Percentiles rank a stretch among this genome's conserved stretches.
phyloP scores from a whole-genome alignment of 2,888 invertebrate genomes.

The Agapetus fuscipes region DNA sequence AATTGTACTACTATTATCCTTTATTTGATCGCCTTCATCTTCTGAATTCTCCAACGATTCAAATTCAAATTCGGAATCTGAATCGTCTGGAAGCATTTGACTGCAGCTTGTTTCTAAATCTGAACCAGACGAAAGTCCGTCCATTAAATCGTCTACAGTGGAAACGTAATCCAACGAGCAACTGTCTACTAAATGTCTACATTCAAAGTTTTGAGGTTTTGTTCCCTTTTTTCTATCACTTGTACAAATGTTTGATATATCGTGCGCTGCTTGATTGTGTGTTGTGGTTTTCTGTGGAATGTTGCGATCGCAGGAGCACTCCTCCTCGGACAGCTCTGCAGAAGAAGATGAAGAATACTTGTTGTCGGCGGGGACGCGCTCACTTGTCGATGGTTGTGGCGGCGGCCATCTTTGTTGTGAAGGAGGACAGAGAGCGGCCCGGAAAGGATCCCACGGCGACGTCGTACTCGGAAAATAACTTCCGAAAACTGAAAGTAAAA shows the following conservation, averaged over 20 bases:
- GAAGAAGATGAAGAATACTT: constrained; percentile 22
- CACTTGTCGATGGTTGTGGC: constrained; percentile 29
- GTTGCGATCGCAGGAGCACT: constrained; percentile 17
- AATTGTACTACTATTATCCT: no score
- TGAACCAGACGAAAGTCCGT: no score
- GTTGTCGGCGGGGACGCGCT: constrained; percentile 36
- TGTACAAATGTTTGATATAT: not conserved
- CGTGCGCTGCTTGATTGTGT: no score
- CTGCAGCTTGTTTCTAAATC: no score
- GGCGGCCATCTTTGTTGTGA: constrained; percentile 66
- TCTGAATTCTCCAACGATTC: no score
- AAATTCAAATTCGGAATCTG: no score
- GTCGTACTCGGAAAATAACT: constrained; percentile 76
- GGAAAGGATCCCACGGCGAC: constrained; percentile 65
- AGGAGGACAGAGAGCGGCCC: constrained; percentile 63
- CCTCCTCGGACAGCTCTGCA: constrained; percentile 16
- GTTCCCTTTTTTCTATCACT: not conserved
- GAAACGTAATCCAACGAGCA: no score
- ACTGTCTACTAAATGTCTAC: no score
- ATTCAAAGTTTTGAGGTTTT: not conserved
- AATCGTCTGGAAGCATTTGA: no score
- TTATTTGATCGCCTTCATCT: no score
- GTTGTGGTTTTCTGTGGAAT: no score
- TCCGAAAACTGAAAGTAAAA: constrained; percentile 64
- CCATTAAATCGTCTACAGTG: no score